A percentile compares a stretch with the other conserved stretches of the same genome.
phyloP scores from a whole-genome alignment of 2,797 vertebrate species.

The Hypotaenidia okinawae region DNA sequence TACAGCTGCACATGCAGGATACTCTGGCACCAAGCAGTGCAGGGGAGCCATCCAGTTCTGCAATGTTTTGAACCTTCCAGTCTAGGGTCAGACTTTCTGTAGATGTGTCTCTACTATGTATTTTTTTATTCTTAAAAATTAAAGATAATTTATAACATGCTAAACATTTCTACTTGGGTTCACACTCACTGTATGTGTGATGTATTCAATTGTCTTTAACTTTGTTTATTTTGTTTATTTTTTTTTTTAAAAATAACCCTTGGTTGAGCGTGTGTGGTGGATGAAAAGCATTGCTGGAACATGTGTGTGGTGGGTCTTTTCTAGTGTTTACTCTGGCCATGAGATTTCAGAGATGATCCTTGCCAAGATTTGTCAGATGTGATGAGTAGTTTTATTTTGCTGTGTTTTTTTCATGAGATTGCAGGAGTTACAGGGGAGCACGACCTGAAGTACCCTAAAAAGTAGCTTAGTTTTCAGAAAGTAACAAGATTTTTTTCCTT shows the following conservation, averaged over 20 bases:
- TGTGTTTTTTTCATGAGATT: neutral
- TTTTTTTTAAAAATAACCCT: neutral
- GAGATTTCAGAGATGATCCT: neutral
- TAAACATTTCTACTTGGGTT: neutral
- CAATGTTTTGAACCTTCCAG: fast-evolving
- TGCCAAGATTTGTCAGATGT: neutral
- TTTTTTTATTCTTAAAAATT: neutral
- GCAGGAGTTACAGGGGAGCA: neutral
- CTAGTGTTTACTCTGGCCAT: neutral
- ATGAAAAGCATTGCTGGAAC: neutral
- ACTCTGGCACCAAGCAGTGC: neutral
- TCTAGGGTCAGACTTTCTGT: neutral
- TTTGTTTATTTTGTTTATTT: neutral
- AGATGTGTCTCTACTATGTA: neutral
- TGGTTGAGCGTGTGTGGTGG: fast-evolving
- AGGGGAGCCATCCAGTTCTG: neutral
- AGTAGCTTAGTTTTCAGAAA: neutral
- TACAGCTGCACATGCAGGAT: fast-evolving
- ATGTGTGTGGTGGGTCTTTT: neutral
- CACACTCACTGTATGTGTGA: neutral
- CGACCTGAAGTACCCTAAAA: neutral
- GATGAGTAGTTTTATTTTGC: neutral
- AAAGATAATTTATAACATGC: neutral
- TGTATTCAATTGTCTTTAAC: neutral
- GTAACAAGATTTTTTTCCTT: neutral